Evolutionary conservation across 2,888 invertebrate genomes (phyloP).

Genomic region (Hipparchia semele): DNA sequence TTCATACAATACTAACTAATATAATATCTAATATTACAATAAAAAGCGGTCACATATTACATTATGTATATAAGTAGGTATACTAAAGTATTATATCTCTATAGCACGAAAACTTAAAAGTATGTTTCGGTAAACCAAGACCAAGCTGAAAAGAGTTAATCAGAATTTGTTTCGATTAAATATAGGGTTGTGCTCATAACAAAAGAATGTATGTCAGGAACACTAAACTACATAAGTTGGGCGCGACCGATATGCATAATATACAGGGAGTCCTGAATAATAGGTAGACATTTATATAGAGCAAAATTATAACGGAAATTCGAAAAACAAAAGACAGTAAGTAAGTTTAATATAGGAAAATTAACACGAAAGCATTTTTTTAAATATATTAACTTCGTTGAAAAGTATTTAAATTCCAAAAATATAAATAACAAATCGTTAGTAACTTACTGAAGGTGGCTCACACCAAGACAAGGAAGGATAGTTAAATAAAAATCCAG

Average conservation of each 20-base stretch:
- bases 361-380: not conserved
- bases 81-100: conserved; percentile 34
- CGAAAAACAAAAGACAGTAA: not conserved
- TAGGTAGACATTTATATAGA: conserved; percentile 27
- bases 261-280: conserved; percentile 41
- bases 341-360: not conserved
- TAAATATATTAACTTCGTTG: not conserved
- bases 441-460: not conserved
- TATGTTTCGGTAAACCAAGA: conserved; percentile 78
- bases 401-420: not conserved
- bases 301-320: conserved; percentile 8
- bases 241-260: conserved; percentile 37
- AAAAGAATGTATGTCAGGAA: conserved; percentile 64
- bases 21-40: conserved; percentile 28
- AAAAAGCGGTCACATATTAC: conserved; percentile 32
- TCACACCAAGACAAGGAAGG: not conserved
- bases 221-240: conserved; percentile 61
- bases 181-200: conserved; percentile 74
- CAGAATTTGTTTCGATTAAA: conserved; percentile 74
- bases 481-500: not conserved
- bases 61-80: conserved; percentile 23
- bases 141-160: conserved; percentile 84
- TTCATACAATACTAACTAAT: conserved; percentile 14
- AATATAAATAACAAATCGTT: not conserved
- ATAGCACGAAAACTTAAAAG: conserved; percentile 50